Evolutionary conservation across 2,113 vertebrate species (phyloP).

Genomic region (Amphiprion ocellaris): DNA sequence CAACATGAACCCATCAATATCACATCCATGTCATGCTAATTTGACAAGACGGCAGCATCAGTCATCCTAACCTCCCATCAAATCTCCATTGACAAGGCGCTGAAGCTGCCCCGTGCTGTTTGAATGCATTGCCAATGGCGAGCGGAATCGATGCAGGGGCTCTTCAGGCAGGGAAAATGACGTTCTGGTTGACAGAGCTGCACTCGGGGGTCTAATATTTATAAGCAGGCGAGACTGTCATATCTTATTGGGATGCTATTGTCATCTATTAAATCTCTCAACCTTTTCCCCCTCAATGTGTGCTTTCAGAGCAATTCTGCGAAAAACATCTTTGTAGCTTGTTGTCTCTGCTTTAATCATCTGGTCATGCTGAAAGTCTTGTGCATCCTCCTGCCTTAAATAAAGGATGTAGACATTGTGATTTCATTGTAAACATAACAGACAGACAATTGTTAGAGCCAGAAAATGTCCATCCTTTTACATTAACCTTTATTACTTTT

Average conservation of each 20-base stretch:
- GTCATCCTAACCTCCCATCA: conserved; percentile 53
- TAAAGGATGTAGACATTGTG: conserved; percentile 42
- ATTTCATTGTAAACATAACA: neutral
- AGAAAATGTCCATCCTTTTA: neutral
- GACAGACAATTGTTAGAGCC: neutral
- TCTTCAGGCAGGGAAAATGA: conserved; percentile 33
- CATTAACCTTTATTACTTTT: neutral
- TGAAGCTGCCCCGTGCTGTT: conserved; percentile 26
- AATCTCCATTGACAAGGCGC: conserved; percentile 54
- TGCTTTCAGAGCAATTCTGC: neutral
- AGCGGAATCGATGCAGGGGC: conserved; percentile 54
- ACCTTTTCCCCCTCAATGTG: neutral
- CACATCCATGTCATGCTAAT: conserved; percentile 49
- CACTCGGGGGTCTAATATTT: conserved; percentile 44
- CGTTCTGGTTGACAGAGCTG: conserved; percentile 47
- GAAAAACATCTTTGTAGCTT: neutral
- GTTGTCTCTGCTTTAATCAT: no score
- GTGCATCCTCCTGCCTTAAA: no score
- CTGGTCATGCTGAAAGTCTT: no score
- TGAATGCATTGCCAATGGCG: conserved; percentile 25
- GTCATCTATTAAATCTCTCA: conserved; percentile 38
- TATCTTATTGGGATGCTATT: conserved; percentile 22
- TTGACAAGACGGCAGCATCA: conserved; percentile 55
- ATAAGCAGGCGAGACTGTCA: conserved; percentile 16
- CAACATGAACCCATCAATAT: conserved; percentile 3